Evolutionary conservation across 2,797 vertebrate species (phyloP).

Genomic region (Tamandua tetradactyla): DNA sequence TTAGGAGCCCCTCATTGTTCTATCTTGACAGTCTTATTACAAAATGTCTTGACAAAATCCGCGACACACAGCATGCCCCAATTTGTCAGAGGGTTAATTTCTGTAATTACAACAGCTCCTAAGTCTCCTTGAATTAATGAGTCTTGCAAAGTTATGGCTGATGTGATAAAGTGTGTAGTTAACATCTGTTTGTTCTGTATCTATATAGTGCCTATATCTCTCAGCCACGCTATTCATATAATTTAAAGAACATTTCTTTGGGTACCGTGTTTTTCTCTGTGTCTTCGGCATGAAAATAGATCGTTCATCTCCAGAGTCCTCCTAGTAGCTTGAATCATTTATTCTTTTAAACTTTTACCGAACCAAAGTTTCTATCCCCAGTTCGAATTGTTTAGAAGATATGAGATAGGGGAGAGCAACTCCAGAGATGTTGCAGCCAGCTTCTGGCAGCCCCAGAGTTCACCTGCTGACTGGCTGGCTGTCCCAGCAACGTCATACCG

Average conservation of each 20-base stretch:
- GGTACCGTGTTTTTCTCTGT: conserved; percentile 69
- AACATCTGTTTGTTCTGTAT: conserved; percentile 67
- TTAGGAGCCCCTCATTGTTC: conserved; percentile 2
- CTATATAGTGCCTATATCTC: conserved; percentile 23
- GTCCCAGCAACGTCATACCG: accelerated
- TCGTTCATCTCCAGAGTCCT: conserved; percentile 69
- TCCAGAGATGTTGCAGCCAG: background rate
- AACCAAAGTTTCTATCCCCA: conserved; percentile 35
- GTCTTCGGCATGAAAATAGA: conserved; percentile 77
- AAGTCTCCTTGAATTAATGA: conserved; percentile 38
- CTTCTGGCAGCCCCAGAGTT: background rate
- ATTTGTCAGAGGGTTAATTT: conserved; percentile 44
- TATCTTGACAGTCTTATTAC: background rate
- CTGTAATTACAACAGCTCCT: background rate
- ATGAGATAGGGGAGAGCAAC: background rate
- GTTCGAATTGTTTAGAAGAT: background rate
- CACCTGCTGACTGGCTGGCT: background rate
- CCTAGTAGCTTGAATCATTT: conserved; percentile 69
- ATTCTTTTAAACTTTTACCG: conserved; percentile 65
- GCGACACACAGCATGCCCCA: background rate
- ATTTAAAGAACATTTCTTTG: conserved; percentile 75
- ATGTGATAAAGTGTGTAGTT: conserved; percentile 61
- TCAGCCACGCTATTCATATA: conserved; percentile 61
- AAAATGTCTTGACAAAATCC: background rate
- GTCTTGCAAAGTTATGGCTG: conserved; percentile 46